Evolutionary conservation across 2,113 vertebrate species (phyloP).

Genomic region (Gasterosteus aculeatus): DNA sequence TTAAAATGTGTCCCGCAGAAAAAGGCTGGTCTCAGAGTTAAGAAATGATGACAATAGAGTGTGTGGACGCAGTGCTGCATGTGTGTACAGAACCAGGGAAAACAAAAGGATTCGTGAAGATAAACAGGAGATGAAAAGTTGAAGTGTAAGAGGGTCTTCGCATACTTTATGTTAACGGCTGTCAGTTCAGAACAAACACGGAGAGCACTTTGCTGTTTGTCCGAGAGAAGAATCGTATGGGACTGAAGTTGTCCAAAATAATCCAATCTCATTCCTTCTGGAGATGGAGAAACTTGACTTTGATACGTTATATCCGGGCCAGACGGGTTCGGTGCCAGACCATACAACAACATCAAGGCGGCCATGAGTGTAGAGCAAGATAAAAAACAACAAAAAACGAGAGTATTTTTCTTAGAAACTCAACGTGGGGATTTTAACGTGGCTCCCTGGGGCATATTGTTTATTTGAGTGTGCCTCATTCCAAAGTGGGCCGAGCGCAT

Average conservation of each 20-base stretch:
- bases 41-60: conserved; percentile 14
- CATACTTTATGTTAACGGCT: background rate
- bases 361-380: conserved; percentile 32
- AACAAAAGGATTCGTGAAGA: conserved; percentile 52
- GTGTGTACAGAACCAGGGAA: conserved; percentile 34
- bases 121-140: conserved; percentile 49
- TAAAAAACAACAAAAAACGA: conserved; percentile 18
- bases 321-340: conserved; percentile 50
- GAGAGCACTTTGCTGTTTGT: background rate
- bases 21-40: background rate
- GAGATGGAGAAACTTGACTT: conserved; percentile 28
- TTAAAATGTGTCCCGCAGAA: background rate
- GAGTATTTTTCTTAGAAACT: conserved; percentile 63
- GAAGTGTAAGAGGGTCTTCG: background rate
- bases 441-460: conserved; percentile 58
- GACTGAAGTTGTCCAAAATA: conserved; percentile 29
- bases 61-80: conserved; percentile 11
- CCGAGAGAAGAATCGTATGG: conserved; percentile 19
- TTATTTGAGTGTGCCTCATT: conserved; percentile 72
- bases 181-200: conserved; percentile 4
- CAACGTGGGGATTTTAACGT: conserved; percentile 44
- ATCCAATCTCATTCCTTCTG: conserved; percentile 32
- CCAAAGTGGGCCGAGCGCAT: conserved; percentile 63
- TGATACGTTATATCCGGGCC: conserved; percentile 11
- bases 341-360: conserved; percentile 55